These are phyloP conservation scores for Indri indri DNA, from an alignment of 2,113 vertebrate species.

Conservation along the genomic window DNA sequence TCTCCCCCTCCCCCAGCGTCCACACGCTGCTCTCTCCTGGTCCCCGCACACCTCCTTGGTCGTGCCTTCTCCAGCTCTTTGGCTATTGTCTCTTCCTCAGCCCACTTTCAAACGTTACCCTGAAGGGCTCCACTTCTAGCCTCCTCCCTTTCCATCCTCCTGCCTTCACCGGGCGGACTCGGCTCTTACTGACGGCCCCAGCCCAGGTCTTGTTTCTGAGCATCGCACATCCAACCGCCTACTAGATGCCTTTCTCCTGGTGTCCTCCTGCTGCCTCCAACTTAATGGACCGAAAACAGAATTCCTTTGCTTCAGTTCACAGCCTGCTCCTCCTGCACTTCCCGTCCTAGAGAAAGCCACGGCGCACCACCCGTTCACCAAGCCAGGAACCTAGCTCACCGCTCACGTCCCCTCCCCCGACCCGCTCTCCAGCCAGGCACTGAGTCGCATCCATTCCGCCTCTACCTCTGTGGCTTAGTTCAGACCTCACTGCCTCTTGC, in stretches of 20 bases:
- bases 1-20: fast-evolving
- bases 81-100: not conserved
- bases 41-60: fast-evolving
- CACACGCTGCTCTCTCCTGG: not conserved
- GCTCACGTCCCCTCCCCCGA: too few relatives aligned
- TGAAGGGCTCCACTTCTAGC: not conserved
- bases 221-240: not conserved
- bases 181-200: not conserved
- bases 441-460: not conserved
- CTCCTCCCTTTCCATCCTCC: not conserved
- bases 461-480: not conserved
- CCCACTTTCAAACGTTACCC: not conserved
- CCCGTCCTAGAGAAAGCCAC: not conserved
- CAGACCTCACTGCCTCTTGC: not conserved
- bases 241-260: not conserved
- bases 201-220: not conserved
- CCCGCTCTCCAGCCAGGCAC: fast-evolving
- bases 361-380: not conserved
- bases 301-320: not conserved
- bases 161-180: not conserved
- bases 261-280: not conserved
- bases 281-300: not conserved
- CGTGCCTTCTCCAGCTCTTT: not conserved
- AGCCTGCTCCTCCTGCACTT: not conserved
- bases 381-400: not conserved